Percentiles rank a stretch among this genome's conserved stretches.
These are phyloP conservation scores for Nymphalis urticae DNA, from an alignment of 2,888 invertebrate species.

Conservation along the genomic window DNA sequence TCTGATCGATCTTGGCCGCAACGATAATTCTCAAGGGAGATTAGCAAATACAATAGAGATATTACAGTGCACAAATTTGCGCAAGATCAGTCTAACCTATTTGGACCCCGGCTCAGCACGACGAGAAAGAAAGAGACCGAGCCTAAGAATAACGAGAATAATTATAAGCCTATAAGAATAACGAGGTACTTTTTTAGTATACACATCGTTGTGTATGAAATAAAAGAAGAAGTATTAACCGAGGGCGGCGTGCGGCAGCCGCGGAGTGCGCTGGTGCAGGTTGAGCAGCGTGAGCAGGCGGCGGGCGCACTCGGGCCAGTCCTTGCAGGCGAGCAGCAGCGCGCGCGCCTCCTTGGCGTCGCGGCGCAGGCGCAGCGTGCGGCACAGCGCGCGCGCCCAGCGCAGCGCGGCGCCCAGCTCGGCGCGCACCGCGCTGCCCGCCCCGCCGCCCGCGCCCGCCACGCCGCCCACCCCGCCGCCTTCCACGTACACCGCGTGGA, in stretches of 20 bases:
- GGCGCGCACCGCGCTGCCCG: slow-evolving; percentile 88
- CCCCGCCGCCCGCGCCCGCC: slow-evolving; percentile 84
- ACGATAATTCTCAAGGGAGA: too few relatives aligned
- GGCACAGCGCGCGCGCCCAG: slow-evolving; percentile 87
- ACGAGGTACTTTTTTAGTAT: too few relatives aligned
- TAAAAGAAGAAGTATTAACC: slow-evolving; percentile 65
- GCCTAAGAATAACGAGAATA: too few relatives aligned
- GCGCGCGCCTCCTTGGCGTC: slow-evolving; percentile 85
- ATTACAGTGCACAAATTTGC: too few relatives aligned
- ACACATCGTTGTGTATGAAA: too few relatives aligned
- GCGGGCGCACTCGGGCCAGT: slow-evolving; percentile 93
- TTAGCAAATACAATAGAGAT: too few relatives aligned
- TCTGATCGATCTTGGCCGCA: too few relatives aligned
- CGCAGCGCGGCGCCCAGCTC: slow-evolving; percentile 92
- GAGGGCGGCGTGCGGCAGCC: slow-evolving; percentile 89
- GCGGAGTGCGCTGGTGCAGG: slow-evolving; percentile 90
- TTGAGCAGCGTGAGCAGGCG: slow-evolving; percentile 93
- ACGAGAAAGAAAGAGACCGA: too few relatives aligned
- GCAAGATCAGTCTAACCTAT: too few relatives aligned
- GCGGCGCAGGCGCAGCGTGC: slow-evolving; percentile 86
- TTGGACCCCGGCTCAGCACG: too few relatives aligned
- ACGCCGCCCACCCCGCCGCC: slow-evolving; percentile 92
- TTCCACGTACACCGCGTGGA: slow-evolving; percentile 96
- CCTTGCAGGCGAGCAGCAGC: slow-evolving; percentile 87
- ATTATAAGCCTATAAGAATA: too few relatives aligned